Evolutionary conservation across 2,113 vertebrate genomes (phyloP).

Genomic region (Scophthalmus maximus): DNA sequence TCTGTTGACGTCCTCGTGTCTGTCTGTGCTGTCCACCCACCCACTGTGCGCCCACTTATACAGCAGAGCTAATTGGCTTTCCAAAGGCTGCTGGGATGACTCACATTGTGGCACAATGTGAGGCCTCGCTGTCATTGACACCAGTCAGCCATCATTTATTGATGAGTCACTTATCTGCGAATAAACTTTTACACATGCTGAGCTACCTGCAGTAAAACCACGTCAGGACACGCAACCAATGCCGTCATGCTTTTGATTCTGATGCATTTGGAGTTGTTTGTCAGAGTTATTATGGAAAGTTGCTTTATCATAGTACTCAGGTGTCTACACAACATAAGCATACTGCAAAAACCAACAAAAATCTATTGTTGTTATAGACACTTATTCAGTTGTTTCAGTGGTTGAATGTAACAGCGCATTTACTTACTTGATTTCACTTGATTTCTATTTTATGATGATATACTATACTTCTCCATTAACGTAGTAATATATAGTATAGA

Average conservation of each 20-base stretch:
- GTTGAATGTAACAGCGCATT: no score
- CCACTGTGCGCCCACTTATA: slow-evolving; percentile 51
- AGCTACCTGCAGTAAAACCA: slow-evolving; percentile 29
- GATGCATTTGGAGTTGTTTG: neutral
- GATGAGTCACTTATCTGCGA: slow-evolving; percentile 58
- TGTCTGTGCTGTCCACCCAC: slow-evolving; percentile 48
- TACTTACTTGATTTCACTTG: no score
- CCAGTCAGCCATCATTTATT: slow-evolving; percentile 50
- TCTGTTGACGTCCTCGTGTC: slow-evolving; percentile 40
- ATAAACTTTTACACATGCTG: slow-evolving; percentile 15
- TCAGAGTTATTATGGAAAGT: no score
- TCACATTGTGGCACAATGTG: slow-evolving; percentile 61
- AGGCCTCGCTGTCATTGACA: slow-evolving; percentile 47
- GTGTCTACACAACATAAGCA: no score
- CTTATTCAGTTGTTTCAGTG: no score
- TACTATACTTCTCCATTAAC: no score
- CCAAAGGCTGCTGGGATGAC: slow-evolving; percentile 52
- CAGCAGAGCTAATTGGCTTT: slow-evolving; percentile 57
- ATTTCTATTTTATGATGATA: no score
- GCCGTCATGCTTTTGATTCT: no score
- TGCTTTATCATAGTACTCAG: neutral
- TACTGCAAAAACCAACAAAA: no score
- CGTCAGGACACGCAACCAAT: slow-evolving; percentile 1
- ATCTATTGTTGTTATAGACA: no score
- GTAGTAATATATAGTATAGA: no score